Base-by-base conservation (phyloP, 2,113 vertebrate species). In the Amazona vittata region DNA sequence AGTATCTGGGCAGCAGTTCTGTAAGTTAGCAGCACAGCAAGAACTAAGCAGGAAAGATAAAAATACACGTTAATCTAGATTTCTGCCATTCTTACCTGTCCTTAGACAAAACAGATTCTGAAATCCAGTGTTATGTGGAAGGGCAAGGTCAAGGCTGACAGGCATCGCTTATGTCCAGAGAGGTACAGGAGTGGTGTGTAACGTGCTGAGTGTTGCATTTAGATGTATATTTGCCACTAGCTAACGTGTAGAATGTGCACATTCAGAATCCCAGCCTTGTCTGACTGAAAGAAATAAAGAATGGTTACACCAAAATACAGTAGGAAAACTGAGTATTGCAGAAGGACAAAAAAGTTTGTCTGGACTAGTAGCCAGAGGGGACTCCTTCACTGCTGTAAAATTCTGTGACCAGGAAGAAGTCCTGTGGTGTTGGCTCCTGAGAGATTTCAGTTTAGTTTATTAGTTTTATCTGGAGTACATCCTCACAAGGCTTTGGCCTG, bases 121-220 rank as follows among this genome's bases (percentile, higher is more conserved):
- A 87, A 82, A 87, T 50, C 18, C 55, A 68, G 17, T 11, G 31
- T 28, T 79, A 25, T 12, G 26, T 53, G 74, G 35, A 57, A 92
- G 39, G 47, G n/a, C 1, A 1, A 70, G 59, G 41, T 33, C 47
- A 12, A 75, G 22, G 26, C 41, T 74, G 28, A 15, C 49, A 46
- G 11, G 29, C 3, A 3, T 12, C 83, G 53, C 26, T 83, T 21
- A 29, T 1, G 2, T 8, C 12, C 26, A 16, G 5, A 74, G 57
- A 13, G 55, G 24, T 21, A 44, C 19, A 47, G 31, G 7, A 78
- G 28, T 16, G 35, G 7, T 81, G 43, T 49, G n/a, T 11, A 6
- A 63, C 0, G 0, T 50, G 46, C 46, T 31, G 28, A 62, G 31
- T 9, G 26, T 21, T 43, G 21, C 1, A 0, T 37, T n/a, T 21